phyloP scores from a whole-genome alignment of 2,888 invertebrate species.

The Chamaedrilus cognettii region DNA sequence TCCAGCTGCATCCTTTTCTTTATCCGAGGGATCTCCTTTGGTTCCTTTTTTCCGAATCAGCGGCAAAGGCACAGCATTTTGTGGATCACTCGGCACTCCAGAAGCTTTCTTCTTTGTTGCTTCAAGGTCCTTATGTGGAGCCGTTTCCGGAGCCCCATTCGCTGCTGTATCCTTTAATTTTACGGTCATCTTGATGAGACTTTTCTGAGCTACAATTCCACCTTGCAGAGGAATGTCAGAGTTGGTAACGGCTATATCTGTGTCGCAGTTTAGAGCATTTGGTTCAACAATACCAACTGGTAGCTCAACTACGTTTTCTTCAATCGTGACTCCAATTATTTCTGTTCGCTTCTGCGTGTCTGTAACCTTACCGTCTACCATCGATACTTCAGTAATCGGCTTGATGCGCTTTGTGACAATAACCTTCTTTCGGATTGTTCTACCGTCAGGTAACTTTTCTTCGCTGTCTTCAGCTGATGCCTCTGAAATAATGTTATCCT shows the following conservation, averaged over 20 bases:
- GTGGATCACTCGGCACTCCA: not conserved
- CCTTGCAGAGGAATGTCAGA: slow-evolving; percentile 5
- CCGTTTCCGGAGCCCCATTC: not conserved
- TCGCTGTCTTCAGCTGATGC: slow-evolving; percentile 9
- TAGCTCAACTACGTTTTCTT: slow-evolving; percentile 15
- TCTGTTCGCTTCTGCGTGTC: slow-evolving; percentile 11
- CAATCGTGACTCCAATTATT: slow-evolving; percentile 4
- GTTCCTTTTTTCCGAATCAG: not conserved
- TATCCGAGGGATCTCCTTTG: not conserved
- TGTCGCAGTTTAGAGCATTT: slow-evolving; percentile 11
- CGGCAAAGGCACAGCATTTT: not conserved
- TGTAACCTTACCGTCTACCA: slow-evolving; percentile 9
- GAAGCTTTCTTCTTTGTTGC: not conserved
- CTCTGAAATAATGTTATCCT: slow-evolving; percentile 6
- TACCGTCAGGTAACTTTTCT: slow-evolving; percentile 12
- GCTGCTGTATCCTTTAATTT: slow-evolving; percentile 3
- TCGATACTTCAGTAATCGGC: slow-evolving; percentile 13
- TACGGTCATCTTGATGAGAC: slow-evolving; percentile 5
- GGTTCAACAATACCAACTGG: slow-evolving; percentile 15
- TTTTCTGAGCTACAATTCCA: slow-evolving; percentile 12
- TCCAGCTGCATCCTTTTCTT: not conserved
- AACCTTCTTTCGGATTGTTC: slow-evolving; percentile 4
- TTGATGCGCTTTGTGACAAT: slow-evolving; percentile 8
- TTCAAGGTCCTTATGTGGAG: not conserved
- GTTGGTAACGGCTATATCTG: slow-evolving; percentile 7